Evolutionary conservation across 2,113 vertebrate genomes (phyloP).

Genomic region (Jacana jacana): DNA sequence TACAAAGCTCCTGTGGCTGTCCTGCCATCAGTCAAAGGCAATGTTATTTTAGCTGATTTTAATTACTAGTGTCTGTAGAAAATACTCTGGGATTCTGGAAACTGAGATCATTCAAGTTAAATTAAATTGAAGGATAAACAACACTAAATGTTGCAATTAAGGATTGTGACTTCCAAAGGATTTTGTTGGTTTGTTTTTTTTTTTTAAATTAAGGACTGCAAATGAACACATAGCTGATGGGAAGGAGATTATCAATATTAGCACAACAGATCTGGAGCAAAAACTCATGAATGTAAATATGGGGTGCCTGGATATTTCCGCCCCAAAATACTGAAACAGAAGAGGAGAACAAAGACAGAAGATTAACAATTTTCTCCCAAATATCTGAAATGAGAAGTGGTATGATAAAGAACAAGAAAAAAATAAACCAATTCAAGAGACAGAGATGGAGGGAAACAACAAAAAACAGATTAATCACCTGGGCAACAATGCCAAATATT

Average conservation of each 20-base stretch:
- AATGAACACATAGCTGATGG: not conserved
- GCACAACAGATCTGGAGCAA: not conserved
- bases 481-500: not conserved
- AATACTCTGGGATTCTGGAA: not conserved
- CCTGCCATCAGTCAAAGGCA: not conserved
- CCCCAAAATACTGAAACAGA: not conserved
- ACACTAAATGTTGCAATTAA: not conserved
- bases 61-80: not conserved
- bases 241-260: not conserved
- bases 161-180: not conserved
- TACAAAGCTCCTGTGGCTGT: not conserved
- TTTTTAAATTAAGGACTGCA: not conserved
- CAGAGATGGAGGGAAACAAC: not conserved
- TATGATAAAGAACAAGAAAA: not conserved
- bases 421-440: not conserved
- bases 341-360: not conserved
- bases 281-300: not conserved
- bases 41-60: conserved; percentile 1
- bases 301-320: not conserved
- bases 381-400: not conserved
- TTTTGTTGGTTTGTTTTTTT: not conserved
- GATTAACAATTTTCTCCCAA: not conserved
- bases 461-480: conserved; percentile 22
- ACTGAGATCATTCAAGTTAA: not conserved
- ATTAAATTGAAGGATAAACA: conserved; percentile 12